A percentile compares a stretch with the other conserved stretches of the same genome.
Evolutionary conservation across 2,888 invertebrate genomes (phyloP).

Genomic region (Seira musarum): DNA sequence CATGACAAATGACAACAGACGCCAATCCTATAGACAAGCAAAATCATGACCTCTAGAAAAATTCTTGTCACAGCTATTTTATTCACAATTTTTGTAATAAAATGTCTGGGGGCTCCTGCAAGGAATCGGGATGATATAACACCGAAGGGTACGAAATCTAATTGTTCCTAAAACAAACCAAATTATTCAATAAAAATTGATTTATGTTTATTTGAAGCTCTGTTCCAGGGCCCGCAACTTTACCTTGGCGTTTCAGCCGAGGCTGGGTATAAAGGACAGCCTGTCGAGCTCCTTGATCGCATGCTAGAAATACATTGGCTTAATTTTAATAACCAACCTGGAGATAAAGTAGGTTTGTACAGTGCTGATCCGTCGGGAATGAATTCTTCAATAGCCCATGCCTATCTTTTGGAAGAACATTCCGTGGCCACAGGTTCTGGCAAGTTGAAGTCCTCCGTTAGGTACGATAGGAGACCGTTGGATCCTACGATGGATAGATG

Average conservation of each 20-base stretch:
- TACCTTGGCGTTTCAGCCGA: constrained; percentile 58
- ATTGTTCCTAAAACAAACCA: too few relatives aligned
- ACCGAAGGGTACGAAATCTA: too few relatives aligned
- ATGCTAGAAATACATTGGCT: constrained; percentile 64
- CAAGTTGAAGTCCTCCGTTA: constrained; percentile 32
- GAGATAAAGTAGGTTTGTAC: constrained; percentile 70
- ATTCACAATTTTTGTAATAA: too few relatives aligned
- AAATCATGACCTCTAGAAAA: too few relatives aligned
- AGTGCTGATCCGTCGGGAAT: constrained; percentile 68
- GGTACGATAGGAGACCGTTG: constrained; percentile 33
- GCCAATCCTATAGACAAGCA: too few relatives aligned
- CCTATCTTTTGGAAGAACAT: constrained; percentile 15
- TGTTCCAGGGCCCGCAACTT: constrained; percentile 59
- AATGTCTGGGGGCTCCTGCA: too few relatives aligned
- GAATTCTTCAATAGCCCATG: constrained; percentile 12
- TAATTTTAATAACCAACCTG: constrained; percentile 37
- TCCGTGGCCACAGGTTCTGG: constrained; percentile 6
- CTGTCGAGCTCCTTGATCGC: constrained; percentile 27
- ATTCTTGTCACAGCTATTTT: too few relatives aligned
- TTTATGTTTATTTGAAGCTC: constrained; percentile 26
- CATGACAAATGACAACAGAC: too few relatives aligned
- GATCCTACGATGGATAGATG: constrained; percentile 62
- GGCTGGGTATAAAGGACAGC: constrained; percentile 27
- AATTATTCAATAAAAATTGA: too few relatives aligned
- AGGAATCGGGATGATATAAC: too few relatives aligned